Evolutionary conservation across 1,140 invertebrate genomes (phyloP).

Genomic region (Drosophila pachea): DNA sequence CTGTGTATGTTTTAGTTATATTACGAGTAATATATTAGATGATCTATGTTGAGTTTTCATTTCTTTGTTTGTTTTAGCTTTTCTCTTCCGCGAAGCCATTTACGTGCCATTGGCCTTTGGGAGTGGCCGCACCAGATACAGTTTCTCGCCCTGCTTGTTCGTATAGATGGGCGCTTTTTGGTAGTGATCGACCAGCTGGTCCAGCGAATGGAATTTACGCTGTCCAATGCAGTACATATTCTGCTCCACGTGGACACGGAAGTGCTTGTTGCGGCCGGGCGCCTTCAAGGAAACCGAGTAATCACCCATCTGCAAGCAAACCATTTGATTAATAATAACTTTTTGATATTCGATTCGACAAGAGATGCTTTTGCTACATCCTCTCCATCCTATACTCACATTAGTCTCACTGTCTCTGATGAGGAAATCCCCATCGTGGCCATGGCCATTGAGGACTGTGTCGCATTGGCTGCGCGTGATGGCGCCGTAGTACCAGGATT

Average conservation of each 20-base stretch:
- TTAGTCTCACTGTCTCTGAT: slow-evolving; percentile 99
- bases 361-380: background rate
- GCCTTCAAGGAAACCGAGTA: slow-evolving; percentile 99
- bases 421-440: slow-evolving; percentile 98
- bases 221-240: slow-evolving; percentile 97
- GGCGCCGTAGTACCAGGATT: slow-evolving; percentile 98
- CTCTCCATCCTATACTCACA: slow-evolving; percentile 83
- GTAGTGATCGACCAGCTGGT: slow-evolving; percentile 99
- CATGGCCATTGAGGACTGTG: slow-evolving; percentile 94
- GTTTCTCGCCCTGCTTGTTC: slow-evolving; percentile 95
- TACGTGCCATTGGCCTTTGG: slow-evolving; percentile 83
- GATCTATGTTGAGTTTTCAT: slow-evolving; percentile 16
- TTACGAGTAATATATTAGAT: slow-evolving; percentile 58
- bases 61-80: background rate
- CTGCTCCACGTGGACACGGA: slow-evolving; percentile 97
- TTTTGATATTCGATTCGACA: background rate
- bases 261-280: slow-evolving; percentile 98
- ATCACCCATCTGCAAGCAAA: slow-evolving; percentile 92
- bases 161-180: slow-evolving; percentile 99
- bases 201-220: slow-evolving; percentile 96
- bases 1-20: slow-evolving; percentile 48
- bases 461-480: slow-evolving; percentile 97
- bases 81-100: slow-evolving; percentile 21
- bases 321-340: background rate
- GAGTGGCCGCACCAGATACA: slow-evolving; percentile 93